Evolutionary conservation across 2,888 invertebrate species (phyloP), one percentile per base, ranked within the genome.

Genomic region (Polia nebulosa): DNA sequence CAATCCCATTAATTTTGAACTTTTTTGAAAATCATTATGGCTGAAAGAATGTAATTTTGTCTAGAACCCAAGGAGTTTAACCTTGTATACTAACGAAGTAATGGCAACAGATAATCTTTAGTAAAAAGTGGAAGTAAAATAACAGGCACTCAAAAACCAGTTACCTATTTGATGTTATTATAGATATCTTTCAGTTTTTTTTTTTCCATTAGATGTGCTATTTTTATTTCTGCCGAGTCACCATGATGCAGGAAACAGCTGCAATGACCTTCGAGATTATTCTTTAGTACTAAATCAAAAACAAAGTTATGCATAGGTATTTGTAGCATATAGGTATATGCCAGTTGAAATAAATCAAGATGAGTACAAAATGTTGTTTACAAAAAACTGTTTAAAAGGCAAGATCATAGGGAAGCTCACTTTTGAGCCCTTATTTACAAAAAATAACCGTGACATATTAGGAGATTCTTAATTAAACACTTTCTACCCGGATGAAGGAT

Each of bases 261-360:
- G 67, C 70, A 52, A 6, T 25, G 22, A 17, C 45, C 45, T 52
- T 39, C n/a, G 2, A 47, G 11, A 51, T 29, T 22, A 32, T 34
- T 32, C 6, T 68, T 76, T 45, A 22, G 51, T 56, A 51, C 41
- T n/a, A 34, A 36, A 53, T 45, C 20, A 36, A 44, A 22, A 78
- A 22, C 4, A 25, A 41, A 25, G 13, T 13, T 41, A 45, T 29
- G 11, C 29, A 29, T 11, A n/a, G 5, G 1, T 25, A 15, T 15
- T 22, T 22, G 8, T 27, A 1, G n/a, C n/a, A 39, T 11, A 15
- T 17, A n/a, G n/a, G n/a, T n/a, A n/a, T 17, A 15, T 32, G 6
- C 27, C 39, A 36, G 9, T 36, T 22, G n/a, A 9, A 5, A 9
- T 59, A n/a, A n/a, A n/a, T n/a, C n/a, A n/a, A n/a, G n/a, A n/a